Evolutionary conservation across 2,888 invertebrate genomes (phyloP), one percentile per base, ranked within the genome.

Genomic region (Brachynemurus nebulosus): DNA sequence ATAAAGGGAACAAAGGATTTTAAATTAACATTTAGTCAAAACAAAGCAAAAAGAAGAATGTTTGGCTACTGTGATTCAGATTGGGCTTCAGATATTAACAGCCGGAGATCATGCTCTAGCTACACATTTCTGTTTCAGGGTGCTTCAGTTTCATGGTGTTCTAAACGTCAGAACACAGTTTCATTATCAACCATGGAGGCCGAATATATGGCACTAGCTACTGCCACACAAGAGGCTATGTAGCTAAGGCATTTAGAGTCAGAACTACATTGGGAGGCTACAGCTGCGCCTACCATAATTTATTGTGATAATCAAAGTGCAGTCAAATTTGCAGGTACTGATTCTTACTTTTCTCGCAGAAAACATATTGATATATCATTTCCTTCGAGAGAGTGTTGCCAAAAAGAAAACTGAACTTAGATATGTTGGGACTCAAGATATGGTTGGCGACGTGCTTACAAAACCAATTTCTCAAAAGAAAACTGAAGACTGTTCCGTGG

Each of bases 1-100:
- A 20, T 49, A 23, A 39, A 45, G 20, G 47, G 49, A 7, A 47
- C 47, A 11, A 18, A n/a, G n/a, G n/a, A n/a, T n/a, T n/a, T n/a
- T n/a, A n/a, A n/a, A n/a, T n/a, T n/a, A n/a, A n/a, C n/a, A n/a
- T n/a, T n/a, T n/a, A n/a, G n/a, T n/a, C n/a, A n/a, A n/a, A n/a
- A n/a, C n/a, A n/a, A n/a, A n/a, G n/a, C n/a, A n/a, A n/a, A n/a
- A n/a, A n/a, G n/a, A n/a, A n/a, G n/a, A n/a, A n/a, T n/a, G n/a
- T n/a, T n/a, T n/a, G n/a, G n/a, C n/a, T n/a, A n/a, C n/a, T n/a
- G n/a, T n/a, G n/a, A n/a, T n/a, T n/a, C n/a, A n/a, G n/a, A n/a
- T n/a, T n/a, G n/a, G n/a, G n/a, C n/a, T n/a, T n/a, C n/a, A n/a
- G n/a, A n/a, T n/a, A n/a, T n/a, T n/a, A n/a, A n/a, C n/a, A n/a